Evolutionary conservation across 2,797 vertebrate species (phyloP), one percentile per base, ranked within the genome.

Genomic region (Muscicapa striata): DNA sequence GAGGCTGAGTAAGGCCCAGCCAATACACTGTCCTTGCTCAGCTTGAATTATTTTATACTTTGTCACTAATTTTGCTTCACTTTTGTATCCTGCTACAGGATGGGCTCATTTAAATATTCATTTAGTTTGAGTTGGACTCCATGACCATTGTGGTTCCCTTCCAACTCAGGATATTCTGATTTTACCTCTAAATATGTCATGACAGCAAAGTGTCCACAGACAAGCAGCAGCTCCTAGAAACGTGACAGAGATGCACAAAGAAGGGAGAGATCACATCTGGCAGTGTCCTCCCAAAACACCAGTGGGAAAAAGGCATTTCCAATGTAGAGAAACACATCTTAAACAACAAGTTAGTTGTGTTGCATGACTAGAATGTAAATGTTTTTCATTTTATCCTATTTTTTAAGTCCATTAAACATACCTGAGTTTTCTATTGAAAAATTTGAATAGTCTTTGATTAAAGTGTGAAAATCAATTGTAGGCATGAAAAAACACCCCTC

Each of bases 391-490:
- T 85, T 83, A 62, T 45, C 85, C 18, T 48, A 0, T 1, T 18
- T 54, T 63, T 78, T 11, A 80, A 68, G 49, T 64, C 52, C 1
- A 0, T 81, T 62, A 94, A 89, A 94, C 61, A 58, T 92, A 96
- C 91, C 94, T 96, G 95, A 90, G 81, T 84, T 89, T 87, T 81
- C 82, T 73, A 83, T 73, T 75, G 79, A 92, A 92, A 92, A n/a
- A 59, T 66, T 91, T 89, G 45, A 94, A 96, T 85, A 83, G 90
- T 62, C 81, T 67, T 93, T 94, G 49, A 91, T 84, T 89, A 68
- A 96, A 97, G 90, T 94, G 95, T 97, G 95, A 79, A 97, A 97
- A 96, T 96, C 95, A 91, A 95, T 96, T 95, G 94, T 30, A 38
- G 69, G 90, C 91, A 97, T 92, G 93, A 95, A 97, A 82, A 69